Percentiles rank a stretch among this genome's conserved stretches.
phyloP scores from a whole-genome alignment of 2,888 invertebrate species.

The Coelinius sp. region DNA sequence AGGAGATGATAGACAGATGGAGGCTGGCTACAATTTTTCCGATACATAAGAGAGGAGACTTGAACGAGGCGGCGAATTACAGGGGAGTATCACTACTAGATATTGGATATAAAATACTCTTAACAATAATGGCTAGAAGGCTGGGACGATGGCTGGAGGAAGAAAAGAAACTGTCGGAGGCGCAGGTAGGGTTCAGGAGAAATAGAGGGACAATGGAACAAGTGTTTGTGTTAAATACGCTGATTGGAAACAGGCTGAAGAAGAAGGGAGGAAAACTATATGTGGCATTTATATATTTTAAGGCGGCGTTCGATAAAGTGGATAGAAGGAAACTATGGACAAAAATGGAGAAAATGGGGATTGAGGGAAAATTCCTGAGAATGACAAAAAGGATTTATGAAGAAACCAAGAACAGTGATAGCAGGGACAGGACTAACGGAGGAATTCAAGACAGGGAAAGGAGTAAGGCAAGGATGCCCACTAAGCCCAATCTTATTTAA shows the following conservation, averaged over 20 bases:
- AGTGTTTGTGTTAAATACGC: not conserved
- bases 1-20: not conserved
- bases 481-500: not conserved
- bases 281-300: not conserved
- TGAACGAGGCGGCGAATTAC: not conserved
- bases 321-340: not conserved
- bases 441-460: not conserved
- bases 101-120: not conserved
- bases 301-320: not conserved
- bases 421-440: not conserved
- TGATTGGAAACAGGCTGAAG: too few species aligned
- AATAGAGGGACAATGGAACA: too few species aligned
- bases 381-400: not conserved
- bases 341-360: not conserved
- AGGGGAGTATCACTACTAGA: not conserved
- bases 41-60: not conserved
- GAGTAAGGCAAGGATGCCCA: not conserved
- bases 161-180: too few species aligned
- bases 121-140: not conserved
- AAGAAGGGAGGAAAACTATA: not conserved
- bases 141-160: not conserved
- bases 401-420: not conserved
- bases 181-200: too few species aligned
- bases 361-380: too few species aligned
- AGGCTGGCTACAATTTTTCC: not conserved